Base-by-base conservation (phyloP, 2,888 invertebrate genomes). In the Metopia argyrocephala region DNA sequence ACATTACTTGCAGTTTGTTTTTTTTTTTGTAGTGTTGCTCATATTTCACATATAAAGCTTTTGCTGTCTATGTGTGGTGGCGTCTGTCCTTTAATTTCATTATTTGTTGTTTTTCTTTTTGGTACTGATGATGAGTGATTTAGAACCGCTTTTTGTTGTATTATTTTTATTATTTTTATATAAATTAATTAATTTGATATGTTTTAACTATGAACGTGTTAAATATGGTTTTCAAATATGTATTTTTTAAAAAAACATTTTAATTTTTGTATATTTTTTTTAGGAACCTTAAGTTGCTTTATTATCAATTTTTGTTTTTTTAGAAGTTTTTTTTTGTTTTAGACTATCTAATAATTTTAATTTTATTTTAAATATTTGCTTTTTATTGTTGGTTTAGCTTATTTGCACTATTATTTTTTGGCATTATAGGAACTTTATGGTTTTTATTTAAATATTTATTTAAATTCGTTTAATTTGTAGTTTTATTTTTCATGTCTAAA, bases 261-360 rank as follows among this genome's bases (percentile, higher is more conserved):
- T 21, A 65, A 5, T 38, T 61, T 27, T 73, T 74, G 1, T 27
- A 56, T 48, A 50, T 54, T 62, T 70, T 71, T 25, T 70, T 73
- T 71, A 75, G 70, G 74, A 76, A 74, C 70, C 71, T 75, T 64
- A n/a, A 71, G 75, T 76, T 79, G 20, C 76, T 76, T 78, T 69
- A 66, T 70, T 59, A 65, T 78, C 50, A 50, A 56, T 18, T 61
- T 46, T 48, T 31, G 15, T 54, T 48, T 68, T 23, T 21, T 23
- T 50, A 25, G 38, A 31, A 50, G 38, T 65, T 70, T 21, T 52
- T 46, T 25, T 31, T 31, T 20, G 21, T 27, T 59, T 70, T 70
- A 18, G 46, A 2, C 46, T 56, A 25, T n/a, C n/a, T n/a, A n/a
- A n/a, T n/a, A 38, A 12, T 38, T 12, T 38, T 15, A 38, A 38